phyloP scores from a whole-genome alignment of 2,797 vertebrate genomes.

The Zalophus californianus region DNA sequence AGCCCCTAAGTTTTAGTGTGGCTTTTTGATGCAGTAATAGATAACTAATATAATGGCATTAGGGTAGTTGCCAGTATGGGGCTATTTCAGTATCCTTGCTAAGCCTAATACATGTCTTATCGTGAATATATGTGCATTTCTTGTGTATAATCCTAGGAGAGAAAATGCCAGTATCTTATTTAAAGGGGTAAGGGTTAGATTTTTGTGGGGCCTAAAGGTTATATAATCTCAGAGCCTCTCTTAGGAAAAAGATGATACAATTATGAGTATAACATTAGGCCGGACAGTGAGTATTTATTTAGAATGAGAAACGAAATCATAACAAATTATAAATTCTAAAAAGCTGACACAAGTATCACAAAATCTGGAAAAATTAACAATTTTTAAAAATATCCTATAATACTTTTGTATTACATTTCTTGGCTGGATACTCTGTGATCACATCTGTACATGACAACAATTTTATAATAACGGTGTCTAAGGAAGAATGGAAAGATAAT shows the following conservation, averaged over 20 bases:
- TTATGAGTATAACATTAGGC: not conserved
- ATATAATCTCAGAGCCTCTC: not conserved
- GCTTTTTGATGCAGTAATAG: not conserved
- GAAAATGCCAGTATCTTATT: not conserved
- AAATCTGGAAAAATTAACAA: not conserved
- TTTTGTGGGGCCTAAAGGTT: not conserved
- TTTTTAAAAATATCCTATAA: not conserved
- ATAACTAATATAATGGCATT: not conserved
- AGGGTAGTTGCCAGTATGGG: not conserved
- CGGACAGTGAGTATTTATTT: not conserved
- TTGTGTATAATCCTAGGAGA: not conserved
- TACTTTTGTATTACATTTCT: not conserved
- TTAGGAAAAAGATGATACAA: slow-evolving; percentile 37
- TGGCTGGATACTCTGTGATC: not conserved
- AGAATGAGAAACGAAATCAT: not conserved
- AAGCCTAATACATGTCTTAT: not conserved
- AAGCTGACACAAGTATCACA: not conserved
- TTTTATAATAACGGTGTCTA: not conserved
- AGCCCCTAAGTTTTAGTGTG: not conserved
- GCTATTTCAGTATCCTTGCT: slow-evolving; percentile 20
- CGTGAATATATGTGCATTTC: not conserved
- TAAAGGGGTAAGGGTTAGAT: not conserved
- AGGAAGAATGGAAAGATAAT: not conserved
- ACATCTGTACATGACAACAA: not conserved
- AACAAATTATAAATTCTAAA: not conserved